Conservation (phyloP, 2,113 vertebrate genomes). For the Gavia stellata region DNA sequence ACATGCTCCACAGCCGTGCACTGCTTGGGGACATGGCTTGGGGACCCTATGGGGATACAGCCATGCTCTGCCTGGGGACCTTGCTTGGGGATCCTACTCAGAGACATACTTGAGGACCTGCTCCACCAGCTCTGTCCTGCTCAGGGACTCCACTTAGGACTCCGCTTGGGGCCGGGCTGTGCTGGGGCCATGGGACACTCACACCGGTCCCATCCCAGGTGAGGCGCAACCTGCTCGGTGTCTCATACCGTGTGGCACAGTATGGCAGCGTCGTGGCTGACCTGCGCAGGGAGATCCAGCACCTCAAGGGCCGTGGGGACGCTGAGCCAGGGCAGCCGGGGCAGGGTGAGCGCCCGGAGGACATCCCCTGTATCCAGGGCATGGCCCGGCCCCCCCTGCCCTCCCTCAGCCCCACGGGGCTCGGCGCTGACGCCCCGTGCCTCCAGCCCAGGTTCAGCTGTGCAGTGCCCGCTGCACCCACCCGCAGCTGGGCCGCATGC, state of each 20-base stretch:
- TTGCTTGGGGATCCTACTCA: background rate
- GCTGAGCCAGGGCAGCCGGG: fast-evolving
- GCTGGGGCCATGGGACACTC: background rate
- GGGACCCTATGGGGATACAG: background rate
- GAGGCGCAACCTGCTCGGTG: background rate
- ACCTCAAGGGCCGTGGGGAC: too few relatives aligned
- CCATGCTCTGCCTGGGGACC: background rate
- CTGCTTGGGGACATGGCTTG: background rate
- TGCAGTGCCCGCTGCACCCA: background rate
- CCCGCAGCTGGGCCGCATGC: background rate
- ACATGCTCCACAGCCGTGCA: background rate
- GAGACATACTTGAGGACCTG: background rate
- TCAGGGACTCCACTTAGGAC: background rate
- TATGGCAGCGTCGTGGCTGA: background rate
- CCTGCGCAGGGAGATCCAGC: background rate
- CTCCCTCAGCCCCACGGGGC: fast-evolving
- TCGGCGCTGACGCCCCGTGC: fast-evolving
- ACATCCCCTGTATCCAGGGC: background rate
- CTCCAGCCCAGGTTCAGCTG: background rate
- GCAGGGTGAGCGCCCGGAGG: background rate
- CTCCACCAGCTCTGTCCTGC: too few relatives aligned
- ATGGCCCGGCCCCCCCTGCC: background rate
- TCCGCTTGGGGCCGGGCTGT: background rate
- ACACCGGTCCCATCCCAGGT: background rate
- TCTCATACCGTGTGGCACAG: background rate